Evolutionary conservation across 1,140 invertebrate genomes (phyloP).

Genomic region (Tribolium madens): DNA sequence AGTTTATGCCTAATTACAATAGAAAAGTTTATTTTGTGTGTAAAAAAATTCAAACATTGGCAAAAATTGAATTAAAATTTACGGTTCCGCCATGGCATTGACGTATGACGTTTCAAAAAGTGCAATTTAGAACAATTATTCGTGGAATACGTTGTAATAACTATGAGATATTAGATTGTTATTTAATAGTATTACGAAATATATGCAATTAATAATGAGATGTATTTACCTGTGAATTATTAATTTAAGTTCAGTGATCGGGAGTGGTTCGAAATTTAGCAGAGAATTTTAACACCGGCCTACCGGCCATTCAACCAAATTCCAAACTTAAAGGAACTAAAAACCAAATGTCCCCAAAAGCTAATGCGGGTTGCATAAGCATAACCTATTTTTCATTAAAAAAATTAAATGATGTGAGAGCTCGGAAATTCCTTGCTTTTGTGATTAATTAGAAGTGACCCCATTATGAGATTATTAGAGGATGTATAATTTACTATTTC

Average conservation of each 20-base stretch:
- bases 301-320: conserved; percentile 40
- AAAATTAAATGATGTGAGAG: background rate
- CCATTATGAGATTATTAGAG: no score
- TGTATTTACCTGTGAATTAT: conserved; percentile 27
- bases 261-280: conserved; percentile 40
- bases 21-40: background rate
- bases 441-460: background rate
- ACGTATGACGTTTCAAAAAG: conserved; percentile 35
- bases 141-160: background rate
- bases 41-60: background rate
- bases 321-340: conserved; percentile 23
- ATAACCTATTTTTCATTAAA: no score
- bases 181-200: background rate
- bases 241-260: conserved; percentile 22
- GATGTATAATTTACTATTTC: no score
- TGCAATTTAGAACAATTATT: conserved; percentile 1
- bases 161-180: background rate
- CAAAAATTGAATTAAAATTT: background rate
- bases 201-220: background rate
- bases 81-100: conserved; percentile 13
- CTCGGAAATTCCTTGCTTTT: background rate
- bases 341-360: conserved; percentile 18
- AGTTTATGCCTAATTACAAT: background rate
- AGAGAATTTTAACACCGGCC: conserved; percentile 37
- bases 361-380: conserved; percentile 8